Percentiles rank a stretch among this genome's conserved stretches.
Evolutionary conservation across 2,888 invertebrate species (phyloP).

Genomic region (Hypomecis atomaria): DNA sequence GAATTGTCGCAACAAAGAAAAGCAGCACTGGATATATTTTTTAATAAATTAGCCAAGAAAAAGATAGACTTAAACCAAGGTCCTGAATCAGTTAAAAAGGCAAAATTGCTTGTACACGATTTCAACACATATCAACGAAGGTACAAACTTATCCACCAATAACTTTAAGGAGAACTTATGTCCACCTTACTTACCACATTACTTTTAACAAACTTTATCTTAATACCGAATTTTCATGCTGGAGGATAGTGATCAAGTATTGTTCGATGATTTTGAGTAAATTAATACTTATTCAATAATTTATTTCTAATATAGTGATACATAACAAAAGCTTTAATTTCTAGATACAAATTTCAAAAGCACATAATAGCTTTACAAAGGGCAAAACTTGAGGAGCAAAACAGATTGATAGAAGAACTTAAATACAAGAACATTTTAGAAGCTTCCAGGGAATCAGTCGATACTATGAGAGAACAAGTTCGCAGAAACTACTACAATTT

Average conservation of each 20-base stretch:
- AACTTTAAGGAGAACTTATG: too few species aligned
- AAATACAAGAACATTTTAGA: constrained; percentile 88
- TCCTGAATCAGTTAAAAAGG: constrained; percentile 55
- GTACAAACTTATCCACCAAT: constrained; percentile 43
- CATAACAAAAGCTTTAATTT: constrained; percentile 36
- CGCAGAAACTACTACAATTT: constrained; percentile 83
- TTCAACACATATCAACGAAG: constrained; percentile 76
- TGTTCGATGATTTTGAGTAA: too few species aligned
- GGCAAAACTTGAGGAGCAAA: constrained; percentile 88
- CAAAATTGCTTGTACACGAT: constrained; percentile 63
- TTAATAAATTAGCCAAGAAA: constrained; percentile 71
- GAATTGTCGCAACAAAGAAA: constrained; percentile 60
- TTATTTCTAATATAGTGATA: neutral
- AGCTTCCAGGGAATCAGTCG: constrained; percentile 85
- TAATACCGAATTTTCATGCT: too few species aligned
- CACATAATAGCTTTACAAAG: constrained; percentile 90
- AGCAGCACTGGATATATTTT: constrained; percentile 66
- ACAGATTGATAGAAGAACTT: constrained; percentile 89
- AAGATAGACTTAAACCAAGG: constrained; percentile 53
- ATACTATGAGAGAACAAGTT: constrained; percentile 84
- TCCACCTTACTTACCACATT: too few species aligned
- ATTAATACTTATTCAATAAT: neutral
- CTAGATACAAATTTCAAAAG: constrained; percentile 88
- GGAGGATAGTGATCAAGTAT: too few species aligned
- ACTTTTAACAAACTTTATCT: too few species aligned